Evolutionary conservation across 1,140 invertebrate genomes (phyloP).

Genomic region (Zophobas morio): DNA sequence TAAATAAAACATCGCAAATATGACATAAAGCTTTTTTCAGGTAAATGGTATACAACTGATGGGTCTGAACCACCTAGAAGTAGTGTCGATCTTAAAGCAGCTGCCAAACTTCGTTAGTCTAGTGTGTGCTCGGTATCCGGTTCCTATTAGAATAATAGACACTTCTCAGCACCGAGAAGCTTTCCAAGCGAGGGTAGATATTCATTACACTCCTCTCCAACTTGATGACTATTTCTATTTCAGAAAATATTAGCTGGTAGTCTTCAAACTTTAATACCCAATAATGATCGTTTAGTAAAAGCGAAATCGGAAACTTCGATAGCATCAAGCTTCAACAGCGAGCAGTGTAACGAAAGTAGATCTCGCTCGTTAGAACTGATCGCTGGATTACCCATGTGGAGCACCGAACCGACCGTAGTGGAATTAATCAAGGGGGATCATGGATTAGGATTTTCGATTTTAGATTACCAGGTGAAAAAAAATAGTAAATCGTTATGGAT

Average conservation of each 20-base stretch:
- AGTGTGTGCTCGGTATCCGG: conserved; percentile 81
- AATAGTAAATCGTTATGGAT: neutral
- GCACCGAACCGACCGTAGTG: conserved; percentile 84
- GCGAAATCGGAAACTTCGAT: conserved; percentile 88
- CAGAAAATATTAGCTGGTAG: conserved; percentile 80
- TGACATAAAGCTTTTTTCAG: conserved; percentile 69
- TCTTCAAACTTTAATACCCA: conserved; percentile 76
- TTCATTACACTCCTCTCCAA: neutral
- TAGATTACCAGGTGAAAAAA: conserved; percentile 87
- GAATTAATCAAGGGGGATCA: conserved; percentile 87
- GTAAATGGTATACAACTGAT: conserved; percentile 91
- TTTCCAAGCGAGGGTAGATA: conserved; percentile 79
- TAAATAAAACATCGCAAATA: no score
- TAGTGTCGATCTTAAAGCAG: conserved; percentile 91
- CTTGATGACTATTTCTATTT: conserved; percentile 30
- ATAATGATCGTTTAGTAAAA: conserved; percentile 81
- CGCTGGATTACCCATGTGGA: conserved; percentile 91
- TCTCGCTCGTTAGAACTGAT: conserved; percentile 89
- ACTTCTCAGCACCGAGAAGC: conserved; percentile 77
- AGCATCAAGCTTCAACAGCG: conserved; percentile 74
- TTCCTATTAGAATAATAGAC: conserved; percentile 71
- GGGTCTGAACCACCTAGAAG: conserved; percentile 92
- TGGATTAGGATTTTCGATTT: conserved; percentile 91
- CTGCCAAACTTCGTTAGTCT: conserved; percentile 89
- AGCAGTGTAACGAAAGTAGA: conserved; percentile 72